Conservation (phyloP, 2,113 vertebrate species). For the Tachysurus fulvidraco region DNA sequence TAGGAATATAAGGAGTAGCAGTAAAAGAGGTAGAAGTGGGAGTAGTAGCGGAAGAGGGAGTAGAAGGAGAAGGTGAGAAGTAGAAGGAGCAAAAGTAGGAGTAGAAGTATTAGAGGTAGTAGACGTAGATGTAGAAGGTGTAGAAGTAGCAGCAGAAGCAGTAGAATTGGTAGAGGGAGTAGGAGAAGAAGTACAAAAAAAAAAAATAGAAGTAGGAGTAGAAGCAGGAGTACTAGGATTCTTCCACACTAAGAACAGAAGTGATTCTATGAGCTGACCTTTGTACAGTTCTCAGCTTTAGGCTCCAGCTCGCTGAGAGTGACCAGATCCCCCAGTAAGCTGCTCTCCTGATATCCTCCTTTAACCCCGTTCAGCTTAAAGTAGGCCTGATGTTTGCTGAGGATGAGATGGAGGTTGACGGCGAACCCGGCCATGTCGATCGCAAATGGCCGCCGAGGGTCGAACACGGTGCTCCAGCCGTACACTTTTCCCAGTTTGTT, state of each 20-base stretch:
- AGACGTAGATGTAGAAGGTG: too few species aligned
- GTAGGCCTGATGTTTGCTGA: constrained; percentile 94
- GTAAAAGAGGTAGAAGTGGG: too few species aligned
- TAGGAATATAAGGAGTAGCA: too few species aligned
- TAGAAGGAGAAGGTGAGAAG: too few species aligned
- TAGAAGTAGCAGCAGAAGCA: too few species aligned
- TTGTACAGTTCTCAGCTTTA: constrained; percentile 98
- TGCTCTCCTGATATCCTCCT: constrained; percentile 97
- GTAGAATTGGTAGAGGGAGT: too few species aligned
- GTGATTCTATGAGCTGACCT: constrained; percentile 67
- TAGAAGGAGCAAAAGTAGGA: too few species aligned
- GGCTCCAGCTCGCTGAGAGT: constrained; percentile 94
- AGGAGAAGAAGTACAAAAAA: too few species aligned
- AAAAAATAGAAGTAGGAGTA: too few species aligned
- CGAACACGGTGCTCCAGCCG: constrained; percentile 97
- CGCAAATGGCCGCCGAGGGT: constrained; percentile 95
- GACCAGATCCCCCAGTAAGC: constrained; percentile 92
- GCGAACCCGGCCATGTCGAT: constrained; percentile 99
- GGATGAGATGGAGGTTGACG: constrained; percentile 91
- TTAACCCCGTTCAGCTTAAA: constrained; percentile 96
- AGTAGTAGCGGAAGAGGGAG: too few species aligned
- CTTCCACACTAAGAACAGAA: background rate
- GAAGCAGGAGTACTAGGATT: too few species aligned
- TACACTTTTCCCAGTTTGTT: constrained; percentile 94
- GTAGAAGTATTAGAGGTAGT: too few species aligned